A percentile compares a stretch with the other conserved stretches of the same genome.
Conservation (phyloP, 23 tunicate genomes). For the Trididemnum nubilum region DNA sequence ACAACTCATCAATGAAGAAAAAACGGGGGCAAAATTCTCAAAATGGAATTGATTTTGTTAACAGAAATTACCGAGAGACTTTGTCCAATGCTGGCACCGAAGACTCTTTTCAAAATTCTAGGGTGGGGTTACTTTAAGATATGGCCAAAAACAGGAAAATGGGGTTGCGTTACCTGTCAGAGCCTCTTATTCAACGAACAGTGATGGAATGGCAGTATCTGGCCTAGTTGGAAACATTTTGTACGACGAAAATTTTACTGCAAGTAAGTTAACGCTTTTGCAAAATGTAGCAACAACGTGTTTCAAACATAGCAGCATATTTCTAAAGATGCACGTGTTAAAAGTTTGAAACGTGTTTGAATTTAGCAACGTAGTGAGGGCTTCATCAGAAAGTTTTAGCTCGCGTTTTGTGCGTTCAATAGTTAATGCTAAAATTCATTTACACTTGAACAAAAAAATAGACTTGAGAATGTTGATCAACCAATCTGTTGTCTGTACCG, state of each 20-base stretch:
- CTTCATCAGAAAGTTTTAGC: no score
- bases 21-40: background rate
- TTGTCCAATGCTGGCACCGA: background rate
- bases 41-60: background rate
- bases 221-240: background rate
- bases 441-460: no score
- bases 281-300: no score
- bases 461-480: no score
- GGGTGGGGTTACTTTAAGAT: slow-evolving; percentile 41
- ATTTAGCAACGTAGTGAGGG: no score
- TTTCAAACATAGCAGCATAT: no score
- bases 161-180: slow-evolving; percentile 7
- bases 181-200: slow-evolving; percentile 38
- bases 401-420: no score
- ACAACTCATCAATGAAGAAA: background rate
- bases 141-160: slow-evolving; percentile 10
- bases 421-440: no score
- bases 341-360: no score
- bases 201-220: slow-evolving; percentile 41
- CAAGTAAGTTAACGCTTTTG: background rate
- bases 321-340: no score
- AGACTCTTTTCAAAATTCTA: slow-evolving; percentile 3
- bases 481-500: background rate
- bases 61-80: background rate
- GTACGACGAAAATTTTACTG: background rate